phyloP scores from a whole-genome alignment of 2,797 vertebrate genomes.

The Nannoperca obscura region DNA sequence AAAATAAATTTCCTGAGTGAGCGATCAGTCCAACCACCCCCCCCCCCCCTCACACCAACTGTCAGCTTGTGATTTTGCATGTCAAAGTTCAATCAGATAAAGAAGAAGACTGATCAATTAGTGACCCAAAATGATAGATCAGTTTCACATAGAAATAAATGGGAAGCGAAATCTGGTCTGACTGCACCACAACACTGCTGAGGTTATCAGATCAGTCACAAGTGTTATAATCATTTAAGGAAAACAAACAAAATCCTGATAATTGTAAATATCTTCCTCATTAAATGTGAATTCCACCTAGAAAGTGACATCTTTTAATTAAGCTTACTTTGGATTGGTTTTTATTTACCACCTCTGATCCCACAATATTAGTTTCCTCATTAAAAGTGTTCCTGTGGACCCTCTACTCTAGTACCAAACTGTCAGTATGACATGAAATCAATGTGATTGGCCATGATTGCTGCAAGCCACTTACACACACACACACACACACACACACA shows the following conservation, averaged over 20 bases:
- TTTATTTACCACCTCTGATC: background rate
- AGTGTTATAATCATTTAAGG: background rate
- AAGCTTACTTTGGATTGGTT: background rate
- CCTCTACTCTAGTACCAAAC: background rate
- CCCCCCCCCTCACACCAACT: background rate
- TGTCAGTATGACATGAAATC: constrained; percentile 1
- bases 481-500: background rate
- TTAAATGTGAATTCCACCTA: background rate
- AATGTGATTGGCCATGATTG: background rate
- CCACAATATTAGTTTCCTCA: background rate
- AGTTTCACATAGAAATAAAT: background rate
- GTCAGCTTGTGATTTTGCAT: background rate
- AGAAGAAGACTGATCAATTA: background rate
- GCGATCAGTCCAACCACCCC: background rate
- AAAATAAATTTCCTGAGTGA: background rate
- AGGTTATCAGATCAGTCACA: background rate
- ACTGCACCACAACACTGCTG: background rate
- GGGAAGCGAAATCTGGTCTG: background rate
- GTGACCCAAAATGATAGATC: background rate
- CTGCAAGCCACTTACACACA: background rate
- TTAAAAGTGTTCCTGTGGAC: too few species aligned
- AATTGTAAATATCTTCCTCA: background rate
- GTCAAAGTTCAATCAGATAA: background rate
- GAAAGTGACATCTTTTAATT: background rate
- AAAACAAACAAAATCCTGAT: background rate